These are phyloP conservation scores for Cromileptes altivelis DNA, from an alignment of 2,113 vertebrate species.

Conservation along the genomic window DNA sequence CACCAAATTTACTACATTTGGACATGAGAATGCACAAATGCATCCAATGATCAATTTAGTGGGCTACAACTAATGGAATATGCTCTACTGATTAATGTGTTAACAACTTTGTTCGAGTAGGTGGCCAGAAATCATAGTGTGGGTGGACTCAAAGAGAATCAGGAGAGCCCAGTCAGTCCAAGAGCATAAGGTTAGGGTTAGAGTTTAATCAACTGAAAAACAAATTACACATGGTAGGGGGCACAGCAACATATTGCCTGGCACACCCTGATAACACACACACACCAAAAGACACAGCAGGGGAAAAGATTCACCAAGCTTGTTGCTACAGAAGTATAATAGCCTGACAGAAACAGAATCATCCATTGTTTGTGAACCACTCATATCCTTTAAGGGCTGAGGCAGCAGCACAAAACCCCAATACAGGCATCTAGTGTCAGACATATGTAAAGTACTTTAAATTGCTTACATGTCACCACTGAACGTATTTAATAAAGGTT, in stretches of 20 bases:
- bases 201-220: not conserved
- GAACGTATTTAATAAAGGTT: too few species aligned
- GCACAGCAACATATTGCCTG: not conserved
- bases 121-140: not conserved
- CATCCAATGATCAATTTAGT: not conserved
- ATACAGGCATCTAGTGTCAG: not conserved
- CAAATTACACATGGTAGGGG: not conserved
- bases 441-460: too few species aligned
- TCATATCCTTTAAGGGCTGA: not conserved
- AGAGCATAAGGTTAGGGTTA: not conserved
- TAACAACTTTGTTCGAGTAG: not conserved
- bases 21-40: not conserved
- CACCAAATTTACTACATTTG: not conserved
- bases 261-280: not conserved
- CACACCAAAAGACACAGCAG: not conserved
- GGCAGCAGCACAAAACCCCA: not conserved
- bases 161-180: not conserved
- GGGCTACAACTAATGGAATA: not conserved
- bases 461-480: too few species aligned
- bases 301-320: not conserved
- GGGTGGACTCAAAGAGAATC: not conserved
- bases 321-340: not conserved
- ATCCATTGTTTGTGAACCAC: too few species aligned
- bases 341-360: not conserved
- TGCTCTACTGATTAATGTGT: not conserved